Evolutionary conservation across 2,888 invertebrate species (phyloP), one percentile per base, ranked within the genome.

Genomic region (Cantharis flavilabris): DNA sequence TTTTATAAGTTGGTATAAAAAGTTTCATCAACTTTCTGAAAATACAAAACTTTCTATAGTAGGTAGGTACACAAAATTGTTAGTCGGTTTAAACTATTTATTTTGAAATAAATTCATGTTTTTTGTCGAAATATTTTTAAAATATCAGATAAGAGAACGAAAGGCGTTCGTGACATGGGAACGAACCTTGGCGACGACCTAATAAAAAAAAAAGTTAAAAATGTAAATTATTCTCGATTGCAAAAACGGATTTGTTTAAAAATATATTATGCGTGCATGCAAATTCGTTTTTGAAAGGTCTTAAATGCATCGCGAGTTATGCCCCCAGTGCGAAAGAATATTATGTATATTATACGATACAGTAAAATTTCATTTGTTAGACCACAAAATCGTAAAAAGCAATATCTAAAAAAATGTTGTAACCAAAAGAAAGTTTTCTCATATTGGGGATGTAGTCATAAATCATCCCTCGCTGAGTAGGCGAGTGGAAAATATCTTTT

Each of bases 11-110:
- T 69, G 33, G 18, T 77, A 71, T 28, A 74, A 69, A 77, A 73
- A 73, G 64, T 77, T 77, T 69, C 33, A 73, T 49, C 65, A 77
- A 77, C 74, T 74, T 72, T 71, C 69, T 28, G 73, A 73, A 73
- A 72, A 76, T 76, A 76, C 73, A 71, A 73, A 76, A 76, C 73
- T 76, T 76, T 76, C 73, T 73, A 76, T 76, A 70, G 71, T 70
- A 76, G 73, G 70, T n/a, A n/a, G 49, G 49, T n/a, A 49, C 49
- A 49, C 49, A 49, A 13, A 33, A 33, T 33, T 65, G 76, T 73
- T 73, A 76, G 70, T 76, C 70, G 76, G 70, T 76, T 76, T 67
- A 49, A 73, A 76, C 26, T 49, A n/a, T 49, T n/a, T 49, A n/a
- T 49, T n/a, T n/a, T n/a, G 4, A 49, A 49, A 13, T 33, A 33